Conservation (phyloP, 2,797 vertebrate species). For the Antrozous pallidus region DNA sequence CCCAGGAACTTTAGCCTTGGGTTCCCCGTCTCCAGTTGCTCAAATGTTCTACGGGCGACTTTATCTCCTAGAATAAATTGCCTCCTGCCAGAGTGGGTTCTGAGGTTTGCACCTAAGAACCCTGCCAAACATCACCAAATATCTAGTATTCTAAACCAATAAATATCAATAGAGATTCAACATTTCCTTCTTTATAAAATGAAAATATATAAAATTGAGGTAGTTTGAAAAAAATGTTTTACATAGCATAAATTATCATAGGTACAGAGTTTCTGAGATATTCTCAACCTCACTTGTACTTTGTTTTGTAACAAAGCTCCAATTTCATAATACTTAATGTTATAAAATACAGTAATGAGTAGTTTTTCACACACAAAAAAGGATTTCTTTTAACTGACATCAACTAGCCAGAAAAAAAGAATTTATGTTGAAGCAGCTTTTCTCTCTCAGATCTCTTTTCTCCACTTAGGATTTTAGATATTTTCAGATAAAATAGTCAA, state of each 20-base stretch:
- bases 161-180: neutral
- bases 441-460: neutral
- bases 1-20: neutral
- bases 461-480: neutral
- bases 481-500: conserved; percentile 48
- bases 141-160: neutral
- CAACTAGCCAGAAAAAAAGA: neutral
- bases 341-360: neutral
- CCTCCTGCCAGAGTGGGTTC: neutral
- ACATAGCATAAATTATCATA: neutral
- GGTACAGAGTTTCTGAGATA: neutral
- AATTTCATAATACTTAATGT: neutral
- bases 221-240: neutral
- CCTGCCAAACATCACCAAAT: neutral
- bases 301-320: neutral
- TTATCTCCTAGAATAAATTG: neutral
- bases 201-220: neutral
- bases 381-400: neutral
- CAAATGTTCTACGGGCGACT: neutral
- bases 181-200: neutral
- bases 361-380: conserved; percentile 37
- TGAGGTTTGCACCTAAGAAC: neutral
- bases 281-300: conserved; percentile 20
- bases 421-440: neutral
- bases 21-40: neutral